Evolutionary conservation across 2,888 invertebrate species (phyloP).

Genomic region (Megalurothrips usitatus): DNA sequence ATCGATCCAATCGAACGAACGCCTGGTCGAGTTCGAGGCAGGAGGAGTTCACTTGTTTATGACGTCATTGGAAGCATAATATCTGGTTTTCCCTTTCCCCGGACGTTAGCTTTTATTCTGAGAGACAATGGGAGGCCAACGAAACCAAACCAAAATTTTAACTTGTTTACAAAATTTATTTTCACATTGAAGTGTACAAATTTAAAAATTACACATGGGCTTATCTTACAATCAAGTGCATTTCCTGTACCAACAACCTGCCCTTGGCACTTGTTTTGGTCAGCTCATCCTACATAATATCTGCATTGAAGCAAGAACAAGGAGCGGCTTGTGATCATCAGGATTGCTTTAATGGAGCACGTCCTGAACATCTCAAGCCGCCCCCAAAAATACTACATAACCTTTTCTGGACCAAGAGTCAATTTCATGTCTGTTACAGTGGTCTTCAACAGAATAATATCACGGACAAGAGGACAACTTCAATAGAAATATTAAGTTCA

Average conservation of each 20-base stretch:
- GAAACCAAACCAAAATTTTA: not conserved
- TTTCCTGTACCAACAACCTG: constrained; percentile 24
- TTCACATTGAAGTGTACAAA: constrained; percentile 25
- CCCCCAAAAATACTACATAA: not conserved
- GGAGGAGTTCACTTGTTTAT: too few relatives aligned
- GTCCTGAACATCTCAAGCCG: constrained; percentile 18
- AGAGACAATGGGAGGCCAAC: not conserved
- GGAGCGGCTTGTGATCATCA: constrained; percentile 22
- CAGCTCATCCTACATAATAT: constrained; percentile 1
- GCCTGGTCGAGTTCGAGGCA: too few relatives aligned
- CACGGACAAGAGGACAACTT: not conserved
- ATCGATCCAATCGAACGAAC: too few relatives aligned
- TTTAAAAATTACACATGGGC: constrained; percentile 25
- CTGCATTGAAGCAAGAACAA: not conserved
- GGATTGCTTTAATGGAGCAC: not conserved
- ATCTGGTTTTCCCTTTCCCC: too few relatives aligned
- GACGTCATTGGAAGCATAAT: too few relatives aligned
- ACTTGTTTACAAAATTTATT: constrained; percentile 27
- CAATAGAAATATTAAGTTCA: not conserved
- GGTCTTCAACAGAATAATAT: not conserved
- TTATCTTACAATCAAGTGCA: constrained; percentile 26
- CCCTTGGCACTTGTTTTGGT: constrained; percentile 11
- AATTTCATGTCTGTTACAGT: not conserved
- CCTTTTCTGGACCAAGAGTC: not conserved
- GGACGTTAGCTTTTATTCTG: too few relatives aligned